A percentile compares a stretch with the other conserved stretches of the same genome.
Evolutionary conservation across 2,888 invertebrate species (phyloP).

Genomic region (Lepeophtheirus nordmannii): DNA sequence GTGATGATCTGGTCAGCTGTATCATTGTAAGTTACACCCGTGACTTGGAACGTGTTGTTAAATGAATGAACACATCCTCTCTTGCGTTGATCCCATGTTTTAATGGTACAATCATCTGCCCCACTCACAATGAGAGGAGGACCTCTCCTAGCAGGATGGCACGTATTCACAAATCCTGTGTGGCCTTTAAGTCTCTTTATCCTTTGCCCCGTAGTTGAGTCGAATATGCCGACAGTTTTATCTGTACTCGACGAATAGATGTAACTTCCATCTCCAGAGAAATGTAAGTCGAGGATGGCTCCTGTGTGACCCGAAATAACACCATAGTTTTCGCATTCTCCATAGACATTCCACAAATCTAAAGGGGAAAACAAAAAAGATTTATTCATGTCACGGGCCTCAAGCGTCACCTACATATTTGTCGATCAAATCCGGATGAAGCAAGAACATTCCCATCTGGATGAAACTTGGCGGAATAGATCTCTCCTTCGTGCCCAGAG

Average conservation of each 20-base stretch:
- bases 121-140: conserved; percentile 79
- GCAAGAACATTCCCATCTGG: conserved; percentile 88
- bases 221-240: conserved; percentile 88
- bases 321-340: conserved; percentile 92
- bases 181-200: conserved; percentile 32
- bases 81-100: conserved; percentile 82
- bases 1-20: conserved; percentile 86
- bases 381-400: neutral
- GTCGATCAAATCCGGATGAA: conserved; percentile 84
- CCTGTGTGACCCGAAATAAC: conserved; percentile 82
- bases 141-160: conserved; percentile 58
- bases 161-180: conserved; percentile 45
- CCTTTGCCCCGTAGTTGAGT: conserved; percentile 53
- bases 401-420: conserved; percentile 64
- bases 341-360: conserved; percentile 85
- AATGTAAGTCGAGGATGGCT: conserved; percentile 81
- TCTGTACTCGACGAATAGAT: conserved; percentile 86
- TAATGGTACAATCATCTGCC: conserved; percentile 82
- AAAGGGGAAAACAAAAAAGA: conserved; percentile 28
- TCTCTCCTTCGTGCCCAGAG: conserved; percentile 92
- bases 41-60: conserved; percentile 44
- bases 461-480: conserved; percentile 81
- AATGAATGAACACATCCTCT: conserved; percentile 51
- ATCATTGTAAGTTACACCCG: conserved; percentile 81
- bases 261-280: conserved; percentile 61